phyloP scores from a whole-genome alignment of 2,797 vertebrate species.

The Argentina silus region DNA sequence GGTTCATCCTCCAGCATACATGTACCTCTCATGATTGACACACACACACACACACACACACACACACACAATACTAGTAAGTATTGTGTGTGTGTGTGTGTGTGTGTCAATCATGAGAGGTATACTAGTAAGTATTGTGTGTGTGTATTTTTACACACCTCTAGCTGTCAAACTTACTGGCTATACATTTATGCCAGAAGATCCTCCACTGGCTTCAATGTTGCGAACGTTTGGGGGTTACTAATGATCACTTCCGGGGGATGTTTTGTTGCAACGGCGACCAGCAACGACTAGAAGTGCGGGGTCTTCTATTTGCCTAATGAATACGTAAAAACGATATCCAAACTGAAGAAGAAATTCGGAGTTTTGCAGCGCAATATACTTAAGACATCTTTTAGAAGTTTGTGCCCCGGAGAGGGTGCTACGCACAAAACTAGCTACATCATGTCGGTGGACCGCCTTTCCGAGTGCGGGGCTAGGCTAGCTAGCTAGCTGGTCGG shows the following conservation, averaged over 20 bases:
- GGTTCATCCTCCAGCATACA: too few species aligned
- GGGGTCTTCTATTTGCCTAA: slow-evolving; percentile 8
- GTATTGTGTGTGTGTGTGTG: not conserved
- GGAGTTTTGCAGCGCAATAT: slow-evolving; percentile 7
- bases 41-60: not conserved
- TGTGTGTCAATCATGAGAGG: too few species aligned
- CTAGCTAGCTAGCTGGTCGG: slow-evolving; percentile 13
- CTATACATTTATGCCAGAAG: not conserved
- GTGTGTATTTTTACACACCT: not conserved
- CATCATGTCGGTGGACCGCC: slow-evolving; percentile 16
- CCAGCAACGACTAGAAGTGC: slow-evolving; percentile 28
- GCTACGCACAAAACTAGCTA: not conserved
- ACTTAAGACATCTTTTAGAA: not conserved
- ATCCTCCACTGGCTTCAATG: not conserved
- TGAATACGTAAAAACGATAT: slow-evolving; percentile 8
- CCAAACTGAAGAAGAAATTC: slow-evolving; percentile 13
- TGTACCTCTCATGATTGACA: not conserved
- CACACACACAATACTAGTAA: not conserved
- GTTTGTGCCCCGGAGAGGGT: slow-evolving; percentile 19
- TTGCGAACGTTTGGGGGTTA: not conserved
- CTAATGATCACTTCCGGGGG: slow-evolving; percentile 35
- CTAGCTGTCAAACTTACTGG: not conserved
- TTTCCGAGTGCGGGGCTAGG: slow-evolving; percentile 6
- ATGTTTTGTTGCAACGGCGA: slow-evolving; percentile 19
- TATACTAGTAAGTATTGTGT: too few species aligned